Percentiles rank a stretch among this genome's conserved stretches.
phyloP scores from a whole-genome alignment of 2,113 vertebrate genomes.

The Takifugu bimaculatus region DNA sequence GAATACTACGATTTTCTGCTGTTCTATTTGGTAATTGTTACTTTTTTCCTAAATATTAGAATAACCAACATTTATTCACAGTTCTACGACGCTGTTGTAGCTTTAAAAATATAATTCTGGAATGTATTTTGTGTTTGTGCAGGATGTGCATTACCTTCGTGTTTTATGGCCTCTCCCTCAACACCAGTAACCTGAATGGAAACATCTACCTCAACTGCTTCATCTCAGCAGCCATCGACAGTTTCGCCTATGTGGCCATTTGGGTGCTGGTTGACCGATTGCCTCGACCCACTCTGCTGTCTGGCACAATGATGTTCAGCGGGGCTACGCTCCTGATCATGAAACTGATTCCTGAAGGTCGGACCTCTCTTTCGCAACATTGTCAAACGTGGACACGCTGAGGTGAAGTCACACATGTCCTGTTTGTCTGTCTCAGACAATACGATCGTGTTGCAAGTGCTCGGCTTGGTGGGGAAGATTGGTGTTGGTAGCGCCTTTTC shows the following conservation, averaged over 20 bases:
- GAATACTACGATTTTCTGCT: conserved; percentile 41
- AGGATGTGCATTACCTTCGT: conserved; percentile 30
- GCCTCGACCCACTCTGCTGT: conserved; percentile 35
- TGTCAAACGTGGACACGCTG: no score
- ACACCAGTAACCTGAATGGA: conserved; percentile 57
- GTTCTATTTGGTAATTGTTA: conserved; percentile 50
- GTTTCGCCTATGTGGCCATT: conserved; percentile 23
- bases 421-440: conserved; percentile 35
- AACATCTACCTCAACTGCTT: conserved; percentile 62
- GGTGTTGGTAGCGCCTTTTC: conserved; percentile 34
- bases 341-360: conserved; percentile 56
- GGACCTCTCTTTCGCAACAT: neutral
- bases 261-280: conserved; percentile 35
- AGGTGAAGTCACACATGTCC: neutral
- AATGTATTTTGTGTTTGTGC: conserved; percentile 11
- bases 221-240: conserved; percentile 50
- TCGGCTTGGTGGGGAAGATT: conserved; percentile 49
- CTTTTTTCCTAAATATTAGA: neutral
- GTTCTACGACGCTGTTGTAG: neutral
- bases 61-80: neutral
- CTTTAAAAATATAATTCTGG: neutral
- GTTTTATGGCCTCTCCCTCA: conserved; percentile 55
- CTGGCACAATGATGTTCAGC: conserved; percentile 33
- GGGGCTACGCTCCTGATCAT: conserved; percentile 47
- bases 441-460: conserved; percentile 12